These are phyloP conservation scores for Neodiprion virginianus DNA, from an alignment of 1,140 invertebrate species.

Conservation along the genomic window DNA sequence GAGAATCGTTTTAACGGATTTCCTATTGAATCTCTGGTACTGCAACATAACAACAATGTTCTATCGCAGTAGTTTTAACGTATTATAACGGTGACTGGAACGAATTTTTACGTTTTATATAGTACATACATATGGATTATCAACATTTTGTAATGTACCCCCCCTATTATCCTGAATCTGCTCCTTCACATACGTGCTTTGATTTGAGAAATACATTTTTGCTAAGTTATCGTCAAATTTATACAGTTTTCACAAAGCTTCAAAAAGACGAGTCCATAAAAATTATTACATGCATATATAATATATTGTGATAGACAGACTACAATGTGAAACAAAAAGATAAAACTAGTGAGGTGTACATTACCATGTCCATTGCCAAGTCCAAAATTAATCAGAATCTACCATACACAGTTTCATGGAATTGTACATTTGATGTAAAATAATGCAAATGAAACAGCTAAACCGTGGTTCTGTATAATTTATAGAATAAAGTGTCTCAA, in stretches of 20 bases:
- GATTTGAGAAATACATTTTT: no score
- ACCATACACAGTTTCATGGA: no score
- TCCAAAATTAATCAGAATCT: no score
- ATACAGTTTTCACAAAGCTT: no score
- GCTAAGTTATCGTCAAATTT: no score
- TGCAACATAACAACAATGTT: not conserved
- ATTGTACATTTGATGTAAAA: not conserved
- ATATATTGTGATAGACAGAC: not conserved
- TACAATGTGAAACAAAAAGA: not conserved
- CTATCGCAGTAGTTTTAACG: not conserved
- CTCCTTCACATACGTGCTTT: no score
- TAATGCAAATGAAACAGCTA: not conserved
- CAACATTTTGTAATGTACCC: no score
- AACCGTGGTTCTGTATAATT: not conserved
- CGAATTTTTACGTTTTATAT: no score
- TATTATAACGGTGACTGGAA: no score
- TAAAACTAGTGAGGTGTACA: not conserved
- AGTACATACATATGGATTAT: no score
- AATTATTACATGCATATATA: not conserved
- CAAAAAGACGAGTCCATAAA: no score
- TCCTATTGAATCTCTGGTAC: slow-evolving; percentile 10
- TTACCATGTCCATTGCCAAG: not conserved
- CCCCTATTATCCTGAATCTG: no score
- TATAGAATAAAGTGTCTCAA: not conserved
- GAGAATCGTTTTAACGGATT: slow-evolving; percentile 17